These are phyloP conservation scores for Pangasius macronema DNA, from an alignment of 2,797 vertebrate species.

Conservation along the genomic window DNA sequence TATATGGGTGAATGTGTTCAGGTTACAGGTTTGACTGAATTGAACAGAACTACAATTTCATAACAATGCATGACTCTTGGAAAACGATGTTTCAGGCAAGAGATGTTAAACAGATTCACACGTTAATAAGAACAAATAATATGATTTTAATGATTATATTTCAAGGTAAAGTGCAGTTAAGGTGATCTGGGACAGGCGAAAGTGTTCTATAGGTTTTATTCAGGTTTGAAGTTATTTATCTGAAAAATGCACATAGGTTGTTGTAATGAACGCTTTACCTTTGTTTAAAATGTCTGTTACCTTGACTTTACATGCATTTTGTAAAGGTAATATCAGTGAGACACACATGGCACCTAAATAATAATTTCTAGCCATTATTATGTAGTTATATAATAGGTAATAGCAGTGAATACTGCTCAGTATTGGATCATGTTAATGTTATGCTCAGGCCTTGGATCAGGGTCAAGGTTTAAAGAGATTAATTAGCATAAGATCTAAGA, in stretches of 20 bases:
- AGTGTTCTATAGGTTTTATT: background rate
- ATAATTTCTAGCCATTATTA: background rate
- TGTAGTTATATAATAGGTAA: background rate
- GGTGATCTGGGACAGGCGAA: background rate
- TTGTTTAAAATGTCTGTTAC: background rate
- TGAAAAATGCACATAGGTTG: background rate
- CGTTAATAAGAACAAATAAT: background rate
- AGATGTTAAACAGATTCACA: background rate
- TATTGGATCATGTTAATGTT: background rate
- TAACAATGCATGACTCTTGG: background rate
- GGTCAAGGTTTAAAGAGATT: background rate
- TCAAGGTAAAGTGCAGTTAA: background rate
- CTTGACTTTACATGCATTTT: background rate
- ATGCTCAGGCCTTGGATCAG: background rate
- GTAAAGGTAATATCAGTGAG: background rate
- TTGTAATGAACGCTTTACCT: background rate
- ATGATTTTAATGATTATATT: background rate
- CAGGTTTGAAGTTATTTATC: background rate
- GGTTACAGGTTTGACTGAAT: background rate
- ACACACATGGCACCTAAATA: background rate
- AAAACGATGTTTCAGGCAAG: background rate
- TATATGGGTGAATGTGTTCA: background rate
- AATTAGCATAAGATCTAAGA: background rate
- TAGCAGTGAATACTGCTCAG: background rate
- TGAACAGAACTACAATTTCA: background rate